Evolutionary conservation across 2,888 invertebrate species (phyloP).

Genomic region (Tuta absoluta): DNA sequence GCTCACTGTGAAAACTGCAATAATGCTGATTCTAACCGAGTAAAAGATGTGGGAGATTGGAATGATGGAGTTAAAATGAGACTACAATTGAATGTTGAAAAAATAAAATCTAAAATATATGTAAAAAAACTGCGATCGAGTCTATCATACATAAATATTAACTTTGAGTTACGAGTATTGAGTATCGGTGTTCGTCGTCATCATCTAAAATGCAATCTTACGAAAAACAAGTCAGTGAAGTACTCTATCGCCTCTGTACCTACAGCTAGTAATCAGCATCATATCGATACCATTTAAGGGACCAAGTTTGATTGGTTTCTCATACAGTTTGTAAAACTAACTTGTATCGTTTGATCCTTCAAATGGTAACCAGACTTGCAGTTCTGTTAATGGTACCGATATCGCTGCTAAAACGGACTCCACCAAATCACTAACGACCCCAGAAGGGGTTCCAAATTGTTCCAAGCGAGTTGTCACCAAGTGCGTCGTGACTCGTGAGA

Average conservation of each 20-base stretch:
- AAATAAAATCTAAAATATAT: background rate
- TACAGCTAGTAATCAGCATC: too few relatives aligned
- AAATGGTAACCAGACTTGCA: too few relatives aligned
- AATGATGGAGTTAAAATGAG: conserved; percentile 12
- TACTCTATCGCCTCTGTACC: too few relatives aligned
- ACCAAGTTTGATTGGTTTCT: too few relatives aligned
- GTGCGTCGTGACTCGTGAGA: conserved; percentile 49
- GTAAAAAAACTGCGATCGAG: too few relatives aligned
- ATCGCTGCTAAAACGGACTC: background rate
- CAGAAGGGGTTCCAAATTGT: conserved; percentile 48
- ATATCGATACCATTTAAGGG: too few relatives aligned
- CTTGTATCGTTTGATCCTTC: background rate
- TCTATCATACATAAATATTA: too few relatives aligned
- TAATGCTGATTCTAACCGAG: conserved; percentile 45
- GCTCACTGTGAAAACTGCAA: conserved; percentile 52
- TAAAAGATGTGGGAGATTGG: conserved; percentile 24
- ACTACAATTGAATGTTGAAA: background rate
- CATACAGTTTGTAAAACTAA: background rate
- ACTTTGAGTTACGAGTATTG: too few relatives aligned
- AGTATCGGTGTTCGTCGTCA: too few relatives aligned
- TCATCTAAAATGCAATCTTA: too few relatives aligned
- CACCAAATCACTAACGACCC: conserved; percentile 45
- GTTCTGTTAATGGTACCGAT: background rate
- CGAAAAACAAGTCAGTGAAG: too few relatives aligned
- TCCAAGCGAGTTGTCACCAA: conserved; percentile 56